Conservation (phyloP, 37 sponge, comb jelly and placozoan genomes). For the Ephydatia muelleri region DNA sequence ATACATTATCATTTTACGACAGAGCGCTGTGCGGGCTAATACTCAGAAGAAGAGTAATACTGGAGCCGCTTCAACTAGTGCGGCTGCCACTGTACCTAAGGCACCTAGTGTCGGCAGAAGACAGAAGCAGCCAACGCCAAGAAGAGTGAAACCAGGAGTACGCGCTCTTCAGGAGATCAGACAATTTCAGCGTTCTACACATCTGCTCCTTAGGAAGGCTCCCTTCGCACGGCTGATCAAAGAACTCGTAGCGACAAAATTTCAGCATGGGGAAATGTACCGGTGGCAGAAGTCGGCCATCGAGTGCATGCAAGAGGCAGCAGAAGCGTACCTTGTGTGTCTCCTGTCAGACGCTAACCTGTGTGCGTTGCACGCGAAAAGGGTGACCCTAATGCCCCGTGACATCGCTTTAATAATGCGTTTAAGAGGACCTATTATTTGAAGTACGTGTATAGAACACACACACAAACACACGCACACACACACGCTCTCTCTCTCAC, state of each 20-base stretch:
- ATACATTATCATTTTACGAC: too few species aligned
- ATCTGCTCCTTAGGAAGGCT: slow-evolving; percentile 59
- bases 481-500: neutral
- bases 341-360: slow-evolving; percentile 68
- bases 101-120: neutral
- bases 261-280: slow-evolving; percentile 32
- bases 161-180: slow-evolving; percentile 46
- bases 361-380: slow-evolving; percentile 50
- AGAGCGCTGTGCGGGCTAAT: neutral
- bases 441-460: neutral
- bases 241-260: slow-evolving; percentile 17
- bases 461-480: neutral
- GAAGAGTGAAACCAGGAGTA: neutral
- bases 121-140: slow-evolving; percentile 25
- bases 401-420: slow-evolving; percentile 49
- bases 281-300: slow-evolving; percentile 69
- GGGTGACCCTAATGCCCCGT: slow-evolving; percentile 69
- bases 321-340: slow-evolving; percentile 66
- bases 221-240: slow-evolving; percentile 58
- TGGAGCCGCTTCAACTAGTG: neutral
- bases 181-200: slow-evolving; percentile 46
- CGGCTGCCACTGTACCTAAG: neutral
- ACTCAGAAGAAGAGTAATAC: neutral
- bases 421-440: slow-evolving; percentile 19
- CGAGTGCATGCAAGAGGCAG: slow-evolving; percentile 79